Evolutionary conservation across 2,888 invertebrate species (phyloP).

Genomic region (Stenichneumon culpator): DNA sequence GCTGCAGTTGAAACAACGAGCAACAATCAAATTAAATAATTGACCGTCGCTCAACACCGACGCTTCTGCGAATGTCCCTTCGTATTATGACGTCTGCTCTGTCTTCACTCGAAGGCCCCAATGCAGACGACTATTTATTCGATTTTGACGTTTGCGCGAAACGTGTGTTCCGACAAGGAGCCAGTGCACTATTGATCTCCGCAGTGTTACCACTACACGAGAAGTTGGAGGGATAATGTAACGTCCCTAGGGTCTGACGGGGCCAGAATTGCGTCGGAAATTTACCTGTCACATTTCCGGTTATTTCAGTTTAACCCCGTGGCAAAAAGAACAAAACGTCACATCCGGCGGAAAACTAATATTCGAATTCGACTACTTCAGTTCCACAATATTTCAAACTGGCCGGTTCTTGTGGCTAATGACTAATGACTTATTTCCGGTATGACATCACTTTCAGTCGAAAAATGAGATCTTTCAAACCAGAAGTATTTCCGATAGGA

Average conservation of each 20-base stretch:
- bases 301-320: not conserved
- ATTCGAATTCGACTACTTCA: no score
- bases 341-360: not conserved
- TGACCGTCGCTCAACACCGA: slow-evolving; percentile 18
- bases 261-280: not conserved
- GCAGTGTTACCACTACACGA: slow-evolving; percentile 46
- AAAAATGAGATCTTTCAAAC: not conserved
- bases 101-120: slow-evolving; percentile 48
- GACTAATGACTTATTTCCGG: not conserved
- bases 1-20: not conserved
- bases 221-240: not conserved
- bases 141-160: slow-evolving; percentile 81
- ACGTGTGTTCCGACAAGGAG: slow-evolving; percentile 53
- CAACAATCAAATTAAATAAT: slow-evolving; percentile 41
- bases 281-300: slow-evolving; percentile 13
- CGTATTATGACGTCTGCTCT: slow-evolving; percentile 77
- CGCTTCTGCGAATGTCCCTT: slow-evolving; percentile 29
- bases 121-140: slow-evolving; percentile 81
- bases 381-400: no score
- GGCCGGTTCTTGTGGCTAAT: not conserved
- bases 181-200: slow-evolving; percentile 68
- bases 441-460: not conserved
- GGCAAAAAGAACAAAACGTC: not conserved
- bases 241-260: slow-evolving; percentile 15
- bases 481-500: not conserved